phyloP scores from a whole-genome alignment of 2,113 vertebrate species.

The Dendrocopos noguchii region DNA sequence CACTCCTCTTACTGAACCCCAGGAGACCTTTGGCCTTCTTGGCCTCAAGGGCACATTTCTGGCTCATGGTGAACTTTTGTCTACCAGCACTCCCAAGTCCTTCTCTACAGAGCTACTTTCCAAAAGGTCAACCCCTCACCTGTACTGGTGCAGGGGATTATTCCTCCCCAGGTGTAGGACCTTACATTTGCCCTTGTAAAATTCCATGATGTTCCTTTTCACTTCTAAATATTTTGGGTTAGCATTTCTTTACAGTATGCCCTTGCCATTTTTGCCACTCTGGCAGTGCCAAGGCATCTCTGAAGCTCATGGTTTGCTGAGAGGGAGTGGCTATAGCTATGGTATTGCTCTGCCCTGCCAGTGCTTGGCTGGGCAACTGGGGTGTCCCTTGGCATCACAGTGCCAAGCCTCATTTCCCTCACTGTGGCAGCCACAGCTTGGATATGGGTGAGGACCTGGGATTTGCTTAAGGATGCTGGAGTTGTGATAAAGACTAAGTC shows the following conservation, averaged over 20 bases:
- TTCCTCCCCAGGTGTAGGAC: too few species aligned
- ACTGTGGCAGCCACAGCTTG: neutral
- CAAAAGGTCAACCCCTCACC: too few species aligned
- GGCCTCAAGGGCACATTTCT: too few species aligned
- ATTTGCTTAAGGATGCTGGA: neutral
- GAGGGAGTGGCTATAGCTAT: neutral
- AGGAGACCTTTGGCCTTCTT: too few species aligned
- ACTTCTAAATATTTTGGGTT: neutral
- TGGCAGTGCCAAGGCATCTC: neutral
- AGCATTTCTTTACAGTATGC: neutral
- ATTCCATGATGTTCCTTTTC: neutral
- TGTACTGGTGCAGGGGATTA: too few species aligned
- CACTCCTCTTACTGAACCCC: too few species aligned
- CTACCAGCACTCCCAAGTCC: too few species aligned
- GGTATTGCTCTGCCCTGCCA: neutral
- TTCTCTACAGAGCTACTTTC: too few species aligned
- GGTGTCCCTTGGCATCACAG: neutral
- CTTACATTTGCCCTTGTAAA: too few species aligned
- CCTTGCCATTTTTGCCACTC: neutral
- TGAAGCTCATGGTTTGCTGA: neutral
- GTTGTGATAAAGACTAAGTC: neutral
- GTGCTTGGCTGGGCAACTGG: neutral
- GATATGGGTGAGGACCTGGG: rapidly evolving
- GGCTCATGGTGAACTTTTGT: too few species aligned
- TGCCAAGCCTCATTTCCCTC: neutral